phyloP scores from a whole-genome alignment of 2,797 vertebrate species.

The Anguilla marmorata region DNA sequence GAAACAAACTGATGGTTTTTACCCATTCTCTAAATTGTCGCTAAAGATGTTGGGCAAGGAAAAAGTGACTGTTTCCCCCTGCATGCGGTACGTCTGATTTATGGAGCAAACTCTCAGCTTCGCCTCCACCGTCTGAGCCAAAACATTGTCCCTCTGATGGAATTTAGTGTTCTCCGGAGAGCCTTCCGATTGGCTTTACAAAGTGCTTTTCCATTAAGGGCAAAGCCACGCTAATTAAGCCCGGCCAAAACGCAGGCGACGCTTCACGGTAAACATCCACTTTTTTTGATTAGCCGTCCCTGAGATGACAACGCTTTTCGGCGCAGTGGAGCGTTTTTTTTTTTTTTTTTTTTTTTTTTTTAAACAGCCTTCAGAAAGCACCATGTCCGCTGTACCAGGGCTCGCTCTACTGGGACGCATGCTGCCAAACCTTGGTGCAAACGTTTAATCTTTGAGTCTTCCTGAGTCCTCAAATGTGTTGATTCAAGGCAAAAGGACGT shows the following conservation, averaged over 20 bases:
- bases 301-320: conserved; percentile 17
- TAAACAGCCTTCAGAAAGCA: conserved; percentile 20
- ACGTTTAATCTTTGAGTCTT: background rate
- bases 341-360: conserved; percentile 7
- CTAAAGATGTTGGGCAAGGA: background rate
- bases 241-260: conserved; percentile 13
- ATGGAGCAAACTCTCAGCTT: background rate
- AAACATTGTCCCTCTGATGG: conserved; percentile 10
- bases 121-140: background rate
- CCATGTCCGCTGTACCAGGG: background rate
- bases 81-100: conserved; percentile 5
- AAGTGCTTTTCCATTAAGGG: conserved; percentile 27
- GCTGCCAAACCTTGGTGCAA: background rate
- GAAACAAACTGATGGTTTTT: background rate
- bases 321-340: background rate
- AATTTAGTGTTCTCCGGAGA: conserved; percentile 18
- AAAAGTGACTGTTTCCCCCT: background rate
- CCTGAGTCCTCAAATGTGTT: background rate
- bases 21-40: background rate
- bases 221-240: conserved; percentile 28
- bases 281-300: conserved; percentile 32
- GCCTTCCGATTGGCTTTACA: conserved; percentile 23
- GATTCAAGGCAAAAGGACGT: too few species aligned
- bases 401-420: background rate
- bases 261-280: conserved; percentile 14